Evolutionary conservation across 2,888 invertebrate genomes (phyloP).

Genomic region (Strigamia maritima): DNA sequence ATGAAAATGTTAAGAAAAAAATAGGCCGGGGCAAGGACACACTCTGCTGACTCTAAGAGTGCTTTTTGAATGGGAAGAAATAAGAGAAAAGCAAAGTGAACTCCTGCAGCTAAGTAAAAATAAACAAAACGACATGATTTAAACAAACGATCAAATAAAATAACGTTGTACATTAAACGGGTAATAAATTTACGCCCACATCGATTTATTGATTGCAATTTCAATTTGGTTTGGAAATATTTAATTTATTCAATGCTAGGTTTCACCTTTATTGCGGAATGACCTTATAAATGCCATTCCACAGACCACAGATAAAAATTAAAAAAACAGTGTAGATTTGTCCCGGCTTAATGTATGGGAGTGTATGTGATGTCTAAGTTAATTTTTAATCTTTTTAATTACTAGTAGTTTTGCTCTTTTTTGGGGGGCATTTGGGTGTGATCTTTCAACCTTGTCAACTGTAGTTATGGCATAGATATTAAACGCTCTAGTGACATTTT

Average conservation of each 20-base stretch:
- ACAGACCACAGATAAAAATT: background rate
- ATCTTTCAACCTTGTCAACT: background rate
- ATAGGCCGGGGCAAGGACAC: slow-evolving; percentile 32
- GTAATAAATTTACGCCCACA: background rate
- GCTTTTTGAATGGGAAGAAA: slow-evolving; percentile 17
- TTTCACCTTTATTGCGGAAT: background rate
- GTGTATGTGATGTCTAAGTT: background rate
- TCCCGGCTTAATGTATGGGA: background rate
- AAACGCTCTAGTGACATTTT: background rate
- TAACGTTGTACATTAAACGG: background rate
- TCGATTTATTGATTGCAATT: too few relatives aligned
- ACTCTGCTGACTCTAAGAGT: slow-evolving; percentile 28
- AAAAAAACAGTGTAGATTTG: background rate
- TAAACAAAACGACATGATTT: background rate
- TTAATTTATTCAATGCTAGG: background rate
- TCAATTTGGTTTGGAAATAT: too few relatives aligned
- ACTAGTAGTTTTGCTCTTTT: background rate
- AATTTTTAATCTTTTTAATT: slow-evolving; percentile 8
- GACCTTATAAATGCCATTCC: background rate
- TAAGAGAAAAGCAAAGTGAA: slow-evolving; percentile 12
- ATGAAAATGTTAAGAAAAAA: slow-evolving; percentile 27
- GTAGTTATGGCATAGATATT: background rate
- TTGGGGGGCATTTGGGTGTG: background rate
- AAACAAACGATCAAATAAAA: background rate
- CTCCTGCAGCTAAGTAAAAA: slow-evolving; percentile 2